Base-by-base conservation (phyloP, 2,888 invertebrate genomes). In the Hypselothyrea guttata region DNA sequence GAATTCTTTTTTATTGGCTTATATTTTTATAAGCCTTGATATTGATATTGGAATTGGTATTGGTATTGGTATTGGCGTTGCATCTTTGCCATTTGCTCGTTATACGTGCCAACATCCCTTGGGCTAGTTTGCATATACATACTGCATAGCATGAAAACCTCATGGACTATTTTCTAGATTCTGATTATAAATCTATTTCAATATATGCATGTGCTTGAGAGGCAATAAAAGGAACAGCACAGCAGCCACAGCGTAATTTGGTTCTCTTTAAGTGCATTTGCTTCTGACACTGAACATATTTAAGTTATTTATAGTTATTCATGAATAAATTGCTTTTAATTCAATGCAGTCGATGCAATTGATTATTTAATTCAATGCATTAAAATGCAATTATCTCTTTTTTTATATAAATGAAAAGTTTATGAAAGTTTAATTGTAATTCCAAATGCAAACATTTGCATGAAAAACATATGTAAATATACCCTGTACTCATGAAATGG, bases 201-300 rank as follows among this genome's bases (percentile, higher is more conserved):
- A n/a, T 34, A 30, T 37, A 53, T 54, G 33, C 9, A 51, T 33
- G 15, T 16, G 4, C n/a, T 30, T 5, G 15, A 45, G 15, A 7
- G 22, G 3, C n/a, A 16, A 13, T 4, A 27, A 49, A 22, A 37
- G 12, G n/a, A 35, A 16, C 9, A 16, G 13, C 28, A 33, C 4
- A 31, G 11, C 16, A 38, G 35, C 15, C 1, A 34, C 37, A 54
- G 12, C 37, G 37, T n/a, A 48, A 34, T 34, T 35, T 30, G 38
- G 28, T 57, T 49, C 48, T 46, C 30, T 64, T 57, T 40, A 40
- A 55, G 44, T 56, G 53, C 55, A 46, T 68, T 66, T 61, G 41
- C 34, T 47, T 53, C 38, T 52, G 71, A 71, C 71, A 62, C 46
- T 52, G 47, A 34, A 38, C 45, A 67, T 72, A 71, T 62, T 75